Percentiles rank a stretch among this genome's conserved stretches.
Evolutionary conservation across 2,797 vertebrate genomes (phyloP).

Genomic region (Okamejei kenojei): DNA sequence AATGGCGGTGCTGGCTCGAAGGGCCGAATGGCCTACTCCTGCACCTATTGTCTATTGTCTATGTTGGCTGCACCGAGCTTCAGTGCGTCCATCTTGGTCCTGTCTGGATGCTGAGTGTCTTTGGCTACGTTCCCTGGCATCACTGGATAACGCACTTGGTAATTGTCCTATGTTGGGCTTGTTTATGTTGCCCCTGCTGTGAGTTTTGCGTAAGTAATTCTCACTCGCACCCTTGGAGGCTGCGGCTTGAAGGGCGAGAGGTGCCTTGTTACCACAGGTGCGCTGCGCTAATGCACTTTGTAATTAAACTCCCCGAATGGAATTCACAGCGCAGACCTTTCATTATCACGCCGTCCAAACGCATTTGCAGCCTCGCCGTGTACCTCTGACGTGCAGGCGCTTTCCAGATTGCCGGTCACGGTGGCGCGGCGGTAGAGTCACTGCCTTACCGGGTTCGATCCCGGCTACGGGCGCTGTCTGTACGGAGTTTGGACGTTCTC

Average conservation of each 20-base stretch:
- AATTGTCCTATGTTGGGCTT: neutral
- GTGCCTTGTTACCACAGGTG: neutral
- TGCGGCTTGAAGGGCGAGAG: neutral
- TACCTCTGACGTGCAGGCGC: no score
- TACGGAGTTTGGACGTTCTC: no score
- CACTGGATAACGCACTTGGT: neutral
- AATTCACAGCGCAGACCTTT: neutral
- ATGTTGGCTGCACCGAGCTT: no score
- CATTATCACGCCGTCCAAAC: no score
- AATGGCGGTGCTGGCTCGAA: no score
- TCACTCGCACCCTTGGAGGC: neutral
- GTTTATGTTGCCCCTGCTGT: neutral
- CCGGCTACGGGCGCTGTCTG: no score
- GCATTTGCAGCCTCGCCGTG: no score
- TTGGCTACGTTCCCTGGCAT: neutral
- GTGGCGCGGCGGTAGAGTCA: no score
- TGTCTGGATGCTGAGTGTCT: neutral
- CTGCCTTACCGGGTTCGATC: no score
- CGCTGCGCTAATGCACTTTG: neutral
- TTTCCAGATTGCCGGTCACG: no score
- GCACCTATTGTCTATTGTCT: no score
- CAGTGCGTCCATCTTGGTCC: neutral
- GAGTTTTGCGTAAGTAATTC: neutral
- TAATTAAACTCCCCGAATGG: constrained; percentile 12
- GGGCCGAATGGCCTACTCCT: no score